Conservation (phyloP, 2,113 vertebrate genomes). For the Phocoena sinus region DNA sequence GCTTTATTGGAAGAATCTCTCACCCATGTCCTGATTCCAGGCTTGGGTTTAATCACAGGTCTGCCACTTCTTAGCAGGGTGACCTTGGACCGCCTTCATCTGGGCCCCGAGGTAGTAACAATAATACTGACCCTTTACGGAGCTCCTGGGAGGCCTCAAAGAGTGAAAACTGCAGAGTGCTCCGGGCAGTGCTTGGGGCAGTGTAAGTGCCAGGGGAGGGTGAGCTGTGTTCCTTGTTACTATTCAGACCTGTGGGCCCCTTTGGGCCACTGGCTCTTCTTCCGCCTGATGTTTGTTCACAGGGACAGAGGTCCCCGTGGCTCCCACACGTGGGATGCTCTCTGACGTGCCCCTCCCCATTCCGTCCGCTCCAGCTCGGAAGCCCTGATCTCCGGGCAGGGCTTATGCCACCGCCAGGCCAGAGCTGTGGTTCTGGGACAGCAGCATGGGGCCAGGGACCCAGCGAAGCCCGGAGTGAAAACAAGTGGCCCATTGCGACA, state of each 20-base stretch:
- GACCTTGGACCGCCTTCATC: not conserved
- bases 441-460: not conserved
- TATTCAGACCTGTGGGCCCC: not conserved
- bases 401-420: not conserved
- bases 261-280: not conserved
- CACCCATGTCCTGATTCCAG: not conserved
- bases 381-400: not conserved
- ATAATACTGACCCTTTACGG: no score
- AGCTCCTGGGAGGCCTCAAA: not conserved
- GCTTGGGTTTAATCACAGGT: not conserved
- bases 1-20: not conserved
- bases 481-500: not conserved
- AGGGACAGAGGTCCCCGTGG: not conserved
- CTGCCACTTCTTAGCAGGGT: not conserved
- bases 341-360: rapidly evolving
- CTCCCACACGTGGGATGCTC: rapidly evolving
- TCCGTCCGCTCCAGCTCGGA: not conserved
- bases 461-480: not conserved
- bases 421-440: not conserved
- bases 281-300: not conserved
- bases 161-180: not conserved
- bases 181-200: not conserved
- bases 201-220: rapidly evolving
- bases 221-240: not conserved
- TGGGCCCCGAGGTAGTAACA: not conserved